phyloP scores from a whole-genome alignment of 2,888 invertebrate genomes.

The Plebejus argus region DNA sequence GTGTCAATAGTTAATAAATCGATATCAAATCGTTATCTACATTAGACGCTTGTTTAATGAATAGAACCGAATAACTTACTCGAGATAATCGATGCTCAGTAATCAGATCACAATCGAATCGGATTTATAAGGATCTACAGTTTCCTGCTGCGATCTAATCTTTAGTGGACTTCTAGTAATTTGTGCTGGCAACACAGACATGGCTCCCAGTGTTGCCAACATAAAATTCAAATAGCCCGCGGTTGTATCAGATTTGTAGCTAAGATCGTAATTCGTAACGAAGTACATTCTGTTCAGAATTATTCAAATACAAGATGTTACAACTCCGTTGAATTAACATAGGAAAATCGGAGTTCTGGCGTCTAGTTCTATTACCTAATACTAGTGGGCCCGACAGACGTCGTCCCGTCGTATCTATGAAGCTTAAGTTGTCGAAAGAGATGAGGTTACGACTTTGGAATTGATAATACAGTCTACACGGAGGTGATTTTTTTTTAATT shows the following conservation, averaged over 20 bases:
- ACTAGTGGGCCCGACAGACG: too few relatives aligned
- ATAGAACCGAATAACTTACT: slow-evolving; percentile 76
- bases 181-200: slow-evolving; percentile 43
- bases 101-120: slow-evolving; percentile 73
- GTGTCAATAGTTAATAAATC: slow-evolving; percentile 65
- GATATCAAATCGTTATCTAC: slow-evolving; percentile 70
- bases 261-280: slow-evolving; percentile 13
- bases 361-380: too few relatives aligned
- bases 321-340: too few relatives aligned
- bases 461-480: too few relatives aligned
- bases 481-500: too few relatives aligned
- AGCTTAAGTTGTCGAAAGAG: too few relatives aligned
- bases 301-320: too few relatives aligned
- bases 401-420: too few relatives aligned
- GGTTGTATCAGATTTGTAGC: slow-evolving; percentile 28
- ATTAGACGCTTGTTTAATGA: slow-evolving; percentile 69
- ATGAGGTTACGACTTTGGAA: too few relatives aligned
- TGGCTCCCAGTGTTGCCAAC: slow-evolving; percentile 33
- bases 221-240: slow-evolving; percentile 34
- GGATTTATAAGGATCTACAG: slow-evolving; percentile 73
- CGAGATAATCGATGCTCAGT: slow-evolving; percentile 77
- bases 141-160: slow-evolving; percentile 58
- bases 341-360: too few relatives aligned
- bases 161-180: slow-evolving; percentile 47
- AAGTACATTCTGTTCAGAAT: neutral